Conservation (phyloP, 2,113 vertebrate genomes). For the Neolamprologus sp. region DNA sequence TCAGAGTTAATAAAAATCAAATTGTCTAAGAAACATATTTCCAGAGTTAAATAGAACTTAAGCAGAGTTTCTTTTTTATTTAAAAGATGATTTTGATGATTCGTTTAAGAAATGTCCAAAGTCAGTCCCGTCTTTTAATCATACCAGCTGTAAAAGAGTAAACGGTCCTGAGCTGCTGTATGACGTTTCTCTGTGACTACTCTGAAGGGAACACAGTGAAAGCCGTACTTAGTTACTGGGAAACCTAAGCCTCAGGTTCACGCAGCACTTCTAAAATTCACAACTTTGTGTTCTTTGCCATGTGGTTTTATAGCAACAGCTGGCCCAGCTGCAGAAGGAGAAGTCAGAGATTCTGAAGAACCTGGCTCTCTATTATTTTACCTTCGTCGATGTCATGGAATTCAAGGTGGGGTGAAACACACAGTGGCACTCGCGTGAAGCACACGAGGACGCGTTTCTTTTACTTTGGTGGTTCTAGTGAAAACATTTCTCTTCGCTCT, state of each 20-base stretch:
- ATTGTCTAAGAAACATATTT: background rate
- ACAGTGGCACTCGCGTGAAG: accelerated
- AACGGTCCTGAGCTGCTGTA: accelerated
- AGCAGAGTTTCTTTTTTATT: background rate
- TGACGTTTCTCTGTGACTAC: background rate
- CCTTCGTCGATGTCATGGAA: conserved; percentile 99
- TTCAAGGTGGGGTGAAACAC: conserved; percentile 81
- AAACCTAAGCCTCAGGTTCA: background rate
- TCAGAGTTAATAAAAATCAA: background rate
- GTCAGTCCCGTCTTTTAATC: background rate
- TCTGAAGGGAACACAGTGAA: background rate
- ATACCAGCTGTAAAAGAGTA: background rate
- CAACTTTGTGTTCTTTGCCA: background rate
- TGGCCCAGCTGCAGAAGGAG: conserved; percentile 98
- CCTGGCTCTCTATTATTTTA: conserved; percentile 97
- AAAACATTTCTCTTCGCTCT: background rate
- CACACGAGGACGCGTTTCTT: accelerated
- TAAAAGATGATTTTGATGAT: background rate
- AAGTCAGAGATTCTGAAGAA: conserved; percentile 99
- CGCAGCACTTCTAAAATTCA: background rate
- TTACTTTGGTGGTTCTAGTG: background rate
- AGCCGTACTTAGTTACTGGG: accelerated
- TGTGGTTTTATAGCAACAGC: conserved; percentile 90
- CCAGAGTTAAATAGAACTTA: background rate
- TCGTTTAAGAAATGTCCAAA: background rate